Conservation (phyloP, 2,797 vertebrate genomes). For the Distichodus sexfasciatus region DNA sequence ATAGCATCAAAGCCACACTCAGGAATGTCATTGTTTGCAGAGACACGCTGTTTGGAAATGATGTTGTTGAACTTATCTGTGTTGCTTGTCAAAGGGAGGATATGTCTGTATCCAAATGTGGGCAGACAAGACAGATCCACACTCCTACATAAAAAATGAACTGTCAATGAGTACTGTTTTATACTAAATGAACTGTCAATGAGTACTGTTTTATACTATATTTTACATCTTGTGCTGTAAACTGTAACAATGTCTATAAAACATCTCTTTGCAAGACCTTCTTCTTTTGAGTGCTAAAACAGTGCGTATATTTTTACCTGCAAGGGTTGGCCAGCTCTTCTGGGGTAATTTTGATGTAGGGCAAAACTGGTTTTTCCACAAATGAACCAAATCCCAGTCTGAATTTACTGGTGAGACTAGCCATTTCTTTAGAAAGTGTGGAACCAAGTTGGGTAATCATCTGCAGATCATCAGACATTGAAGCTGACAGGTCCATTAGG, state of each 20-base stretch:
- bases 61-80: slow-evolving; percentile 90
- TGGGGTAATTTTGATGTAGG: slow-evolving; percentile 87
- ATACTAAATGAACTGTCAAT: no score
- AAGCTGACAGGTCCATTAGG: slow-evolving; percentile 97
- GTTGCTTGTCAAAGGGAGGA: slow-evolving; percentile 87
- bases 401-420: slow-evolving; percentile 93
- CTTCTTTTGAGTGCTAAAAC: no score
- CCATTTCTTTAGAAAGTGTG: slow-evolving; percentile 90
- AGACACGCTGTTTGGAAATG: slow-evolving; percentile 82
- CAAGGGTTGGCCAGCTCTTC: slow-evolving; percentile 88
- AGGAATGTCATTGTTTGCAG: slow-evolving; percentile 86
- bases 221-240: no score
- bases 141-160: slow-evolving; percentile 71
- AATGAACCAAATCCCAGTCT: slow-evolving; percentile 96
- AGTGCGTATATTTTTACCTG: slow-evolving; percentile 72
- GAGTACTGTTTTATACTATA: no score
- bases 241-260: no score
- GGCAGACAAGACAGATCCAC: slow-evolving; percentile 74
- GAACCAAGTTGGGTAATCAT: slow-evolving; percentile 92
- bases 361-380: slow-evolving; percentile 95
- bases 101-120: slow-evolving; percentile 91
- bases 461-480: slow-evolving; percentile 90
- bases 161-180: no score
- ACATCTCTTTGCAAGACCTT: no score
- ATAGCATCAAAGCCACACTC: slow-evolving; percentile 96